Base-by-base conservation (phyloP, 2,113 vertebrate genomes). In the Cepphus grylle region DNA sequence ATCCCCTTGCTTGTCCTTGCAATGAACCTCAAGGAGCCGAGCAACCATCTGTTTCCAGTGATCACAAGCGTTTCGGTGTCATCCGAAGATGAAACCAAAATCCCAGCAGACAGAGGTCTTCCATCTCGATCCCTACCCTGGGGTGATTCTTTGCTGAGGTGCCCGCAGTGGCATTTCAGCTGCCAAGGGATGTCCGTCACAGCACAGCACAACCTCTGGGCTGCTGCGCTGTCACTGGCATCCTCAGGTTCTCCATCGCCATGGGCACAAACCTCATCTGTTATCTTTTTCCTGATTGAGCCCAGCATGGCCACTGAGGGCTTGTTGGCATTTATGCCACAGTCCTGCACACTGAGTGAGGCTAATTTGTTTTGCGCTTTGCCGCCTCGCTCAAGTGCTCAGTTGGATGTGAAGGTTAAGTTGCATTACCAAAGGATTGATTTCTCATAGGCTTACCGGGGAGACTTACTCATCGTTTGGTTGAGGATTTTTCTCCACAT, bases 191-290 rank as follows among this genome's bases (percentile, higher is more conserved):
- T 2, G 2, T 17, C 4, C 1, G 1, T 49, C 47, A 49, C 21
- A 49, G 47, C 47, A 49, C 47, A 49, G 47, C 21, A 49, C 47
- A 49, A 49, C 21, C 29, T 47, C 71, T 7, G 47, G 8, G 27
- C 55, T 45, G 32, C 88, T 55, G 55, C 29, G 81, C 65, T 72
- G 45, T 36, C 71, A 3, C 2, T 47, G 78, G 56, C 43, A 19
- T n/a, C 58, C 67, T 38, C 7, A 6, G 11, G 61, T 42, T 90
- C 59, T 62, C 52, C 4, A 0, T 58, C 3, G 0, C n/a, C 6
- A 0, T 8, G 6, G n/a, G 27, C 47, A 8, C 10, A 36, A 38
- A 53, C 56, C 5, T 36, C 5, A 0, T 52, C 72, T 1, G 0
- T 42, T 34, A 40, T 40, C 42, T 29, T 40, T 40, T 10, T 34